These are phyloP conservation scores for Miltochrista miniata DNA, from an alignment of 2,888 invertebrate genomes.

Conservation along the genomic window DNA sequence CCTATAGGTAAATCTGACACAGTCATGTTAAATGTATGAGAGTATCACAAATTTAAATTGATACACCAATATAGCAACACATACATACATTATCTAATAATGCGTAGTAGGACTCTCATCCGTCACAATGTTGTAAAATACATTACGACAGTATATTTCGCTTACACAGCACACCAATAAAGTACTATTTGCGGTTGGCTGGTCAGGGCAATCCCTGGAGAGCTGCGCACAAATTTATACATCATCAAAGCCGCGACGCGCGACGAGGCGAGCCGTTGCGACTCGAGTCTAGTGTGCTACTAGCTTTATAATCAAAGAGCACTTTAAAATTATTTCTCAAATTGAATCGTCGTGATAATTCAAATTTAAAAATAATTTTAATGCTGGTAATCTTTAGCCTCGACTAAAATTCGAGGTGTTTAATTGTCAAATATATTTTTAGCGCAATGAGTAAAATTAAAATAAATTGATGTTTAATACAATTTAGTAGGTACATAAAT, in stretches of 20 bases:
- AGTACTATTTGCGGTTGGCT: constrained; percentile 38
- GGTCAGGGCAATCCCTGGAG: constrained; percentile 36
- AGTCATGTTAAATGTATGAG: too few relatives aligned
- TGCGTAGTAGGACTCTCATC: neutral
- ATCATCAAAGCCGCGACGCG: constrained; percentile 27
- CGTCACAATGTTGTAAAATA: constrained; percentile 6
- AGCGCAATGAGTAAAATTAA: too few relatives aligned
- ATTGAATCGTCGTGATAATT: neutral
- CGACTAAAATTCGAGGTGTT: too few relatives aligned
- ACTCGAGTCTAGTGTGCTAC: constrained; percentile 7
- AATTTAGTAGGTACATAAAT: too few relatives aligned
- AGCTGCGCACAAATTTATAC: constrained; percentile 35
- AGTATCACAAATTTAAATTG: too few relatives aligned
- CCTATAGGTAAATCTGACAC: too few relatives aligned
- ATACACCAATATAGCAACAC: too few relatives aligned
- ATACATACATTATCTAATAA: too few relatives aligned
- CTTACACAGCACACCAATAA: constrained; percentile 34
- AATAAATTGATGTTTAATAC: too few relatives aligned
- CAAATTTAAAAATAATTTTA: neutral
- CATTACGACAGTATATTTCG: constrained; percentile 22
- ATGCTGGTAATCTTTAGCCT: too few relatives aligned
- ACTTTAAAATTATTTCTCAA: neutral
- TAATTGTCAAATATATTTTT: too few relatives aligned
- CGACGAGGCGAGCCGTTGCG: constrained; percentile 8
- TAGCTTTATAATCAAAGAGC: constrained; percentile 14